Percentiles rank a stretch among this genome's conserved stretches.
Conservation (phyloP, 2,888 invertebrate species). For the Ctenicera cuprea region DNA sequence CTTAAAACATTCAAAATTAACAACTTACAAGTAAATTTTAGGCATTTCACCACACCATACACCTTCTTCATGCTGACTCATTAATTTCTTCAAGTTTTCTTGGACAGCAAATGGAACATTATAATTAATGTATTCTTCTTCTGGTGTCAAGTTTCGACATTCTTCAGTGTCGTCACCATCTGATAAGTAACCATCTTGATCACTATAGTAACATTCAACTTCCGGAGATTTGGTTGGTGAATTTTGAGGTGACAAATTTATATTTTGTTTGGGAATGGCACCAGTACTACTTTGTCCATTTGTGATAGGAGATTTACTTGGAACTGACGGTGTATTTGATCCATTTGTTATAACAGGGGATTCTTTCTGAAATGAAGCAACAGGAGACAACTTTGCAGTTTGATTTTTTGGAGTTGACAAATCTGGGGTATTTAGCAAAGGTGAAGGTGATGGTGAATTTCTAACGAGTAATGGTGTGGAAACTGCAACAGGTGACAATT, state of each 20-base stretch:
- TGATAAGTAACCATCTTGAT: conserved; percentile 2
- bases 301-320: neutral
- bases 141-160: neutral
- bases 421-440: neutral
- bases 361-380: too few relatives aligned
- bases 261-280: conserved; percentile 28
- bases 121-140: conserved; percentile 36
- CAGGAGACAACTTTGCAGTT: too few relatives aligned
- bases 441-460: neutral
- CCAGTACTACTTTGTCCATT: neutral
- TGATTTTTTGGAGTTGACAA: neutral
- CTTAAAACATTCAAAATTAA: neutral
- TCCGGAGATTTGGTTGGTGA: neutral
- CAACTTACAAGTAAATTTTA: conserved; percentile 71
- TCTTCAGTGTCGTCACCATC: conserved; percentile 9
- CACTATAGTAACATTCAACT: neutral
- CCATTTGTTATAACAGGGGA: neutral
- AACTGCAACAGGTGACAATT: neutral
- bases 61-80: conserved; percentile 70
- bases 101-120: conserved; percentile 63
- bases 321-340: neutral
- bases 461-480: neutral
- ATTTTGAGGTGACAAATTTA: neutral
- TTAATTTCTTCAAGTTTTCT: conserved; percentile 65
- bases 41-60: conserved; percentile 74